Percentiles rank a stretch among this genome's conserved stretches.
Conservation (phyloP, 2,888 invertebrate genomes). For the Polymixis lichenea region DNA sequence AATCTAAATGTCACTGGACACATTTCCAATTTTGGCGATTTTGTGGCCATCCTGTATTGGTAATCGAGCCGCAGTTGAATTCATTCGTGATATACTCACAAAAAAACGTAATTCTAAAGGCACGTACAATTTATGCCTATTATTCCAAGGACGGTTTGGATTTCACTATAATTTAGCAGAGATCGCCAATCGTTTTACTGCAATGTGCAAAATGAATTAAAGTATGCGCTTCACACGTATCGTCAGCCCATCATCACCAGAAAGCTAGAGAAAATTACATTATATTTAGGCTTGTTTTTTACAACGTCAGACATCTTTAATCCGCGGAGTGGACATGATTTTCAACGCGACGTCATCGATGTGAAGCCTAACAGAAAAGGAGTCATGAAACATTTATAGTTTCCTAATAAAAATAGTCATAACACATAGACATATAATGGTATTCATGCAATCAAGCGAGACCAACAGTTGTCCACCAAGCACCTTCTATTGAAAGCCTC, state of each 20-base stretch:
- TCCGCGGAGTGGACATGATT: neutral
- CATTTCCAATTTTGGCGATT: constrained; percentile 41
- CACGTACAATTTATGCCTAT: neutral
- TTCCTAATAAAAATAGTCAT: constrained; percentile 15
- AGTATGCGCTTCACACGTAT: neutral
- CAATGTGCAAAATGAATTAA: neutral
- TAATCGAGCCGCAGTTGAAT: neutral
- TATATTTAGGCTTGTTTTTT: neutral
- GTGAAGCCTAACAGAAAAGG: constrained; percentile 1
- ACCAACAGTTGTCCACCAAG: constrained; percentile 48
- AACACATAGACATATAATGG: constrained; percentile 11
- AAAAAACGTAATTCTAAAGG: neutral
- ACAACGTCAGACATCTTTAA: neutral
- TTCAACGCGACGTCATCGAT: neutral
- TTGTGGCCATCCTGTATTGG: constrained; percentile 4
- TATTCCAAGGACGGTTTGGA: neutral
- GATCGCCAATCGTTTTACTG: neutral
- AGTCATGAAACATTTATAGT: neutral
- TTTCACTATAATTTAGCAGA: neutral
- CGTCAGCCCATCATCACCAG: no score
- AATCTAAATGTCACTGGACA: constrained; percentile 69
- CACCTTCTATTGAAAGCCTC: constrained; percentile 47
- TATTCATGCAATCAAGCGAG: constrained; percentile 35
- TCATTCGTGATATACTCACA: neutral
- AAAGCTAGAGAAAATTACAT: neutral